Evolutionary conservation across 1,140 invertebrate species (phyloP), one percentile per base, ranked within the genome.

Genomic region (Platyscapa corneri): DNA sequence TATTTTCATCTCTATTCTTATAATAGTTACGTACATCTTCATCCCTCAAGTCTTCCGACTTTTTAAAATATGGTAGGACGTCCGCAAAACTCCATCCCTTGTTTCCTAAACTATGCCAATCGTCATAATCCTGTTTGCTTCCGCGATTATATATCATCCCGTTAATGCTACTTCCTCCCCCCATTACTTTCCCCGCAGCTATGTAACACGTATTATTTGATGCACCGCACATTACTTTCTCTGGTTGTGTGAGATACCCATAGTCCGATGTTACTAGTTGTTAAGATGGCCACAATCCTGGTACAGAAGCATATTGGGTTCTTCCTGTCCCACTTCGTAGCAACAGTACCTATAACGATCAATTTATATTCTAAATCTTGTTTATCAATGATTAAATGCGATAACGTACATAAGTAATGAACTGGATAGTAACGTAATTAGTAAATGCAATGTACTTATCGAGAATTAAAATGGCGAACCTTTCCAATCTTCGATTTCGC

Each of bases 31-130:
- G 20, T 78, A 83, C 76, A 3, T 80, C 20, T 34, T 32, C 32
- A 60, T 56, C 20, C 89, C 87, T 76, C 3, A 32, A 0, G 30
- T 78, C 70, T 89, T 94, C 94, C 0, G 91, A 90, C 88, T 94
- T 94, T 81, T 92, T 92, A 86, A 95, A 95, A 88, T 94, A 95
- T 7, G 93, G 92, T 10, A 94, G 88, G 30, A 94, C 92, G 49
- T 93, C 93, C 5, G 94, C 92, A 88, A 94, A 96, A 39, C 94
- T 93, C 95, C 95, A 96, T 6, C 94, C 94, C 7, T 88, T 86
- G 37, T 95, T 95, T 23, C 95, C 95, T 60, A 94, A 88, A 7
- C n/a, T 82, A 0, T 27, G 12, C 85, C 85, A 86, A 30, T 83
- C 64, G 30, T 86, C 37, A 18, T 70, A 86, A 12, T 86, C 85